A percentile compares a stretch with the other conserved stretches of the same genome.
Conservation (phyloP, 2,797 vertebrate species). For the Morelia viridis region DNA sequence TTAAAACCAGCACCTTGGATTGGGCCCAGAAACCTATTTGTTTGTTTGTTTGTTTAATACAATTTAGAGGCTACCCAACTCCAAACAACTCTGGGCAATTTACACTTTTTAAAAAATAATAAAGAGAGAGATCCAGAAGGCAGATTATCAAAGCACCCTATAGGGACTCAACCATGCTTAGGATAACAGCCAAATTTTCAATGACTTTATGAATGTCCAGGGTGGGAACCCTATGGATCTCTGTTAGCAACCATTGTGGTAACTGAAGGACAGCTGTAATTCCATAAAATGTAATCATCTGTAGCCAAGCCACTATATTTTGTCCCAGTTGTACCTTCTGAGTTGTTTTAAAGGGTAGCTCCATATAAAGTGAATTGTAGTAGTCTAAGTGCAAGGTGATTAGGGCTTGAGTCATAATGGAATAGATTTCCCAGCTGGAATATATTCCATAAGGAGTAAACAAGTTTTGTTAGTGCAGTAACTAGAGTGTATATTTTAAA, state of each 20-base stretch:
- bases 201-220: background rate
- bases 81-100: background rate
- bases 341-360: background rate
- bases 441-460: background rate
- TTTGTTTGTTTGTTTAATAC: background rate
- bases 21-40: background rate
- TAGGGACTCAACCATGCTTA: background rate
- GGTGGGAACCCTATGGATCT: background rate
- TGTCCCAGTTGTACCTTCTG: background rate
- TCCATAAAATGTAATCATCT: background rate
- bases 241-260: background rate
- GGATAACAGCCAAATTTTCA: background rate
- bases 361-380: background rate
- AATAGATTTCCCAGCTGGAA: background rate
- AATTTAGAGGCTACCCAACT: background rate
- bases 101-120: background rate
- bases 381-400: background rate
- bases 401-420: background rate
- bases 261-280: background rate
- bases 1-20: background rate
- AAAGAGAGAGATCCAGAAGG: background rate
- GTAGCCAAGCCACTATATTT: background rate
- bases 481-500: background rate
- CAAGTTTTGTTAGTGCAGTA: background rate
- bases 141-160: background rate